These are phyloP conservation scores for Hydrotaea cyrtoneurina DNA, from an alignment of 2,888 invertebrate species.

Conservation along the genomic window DNA sequence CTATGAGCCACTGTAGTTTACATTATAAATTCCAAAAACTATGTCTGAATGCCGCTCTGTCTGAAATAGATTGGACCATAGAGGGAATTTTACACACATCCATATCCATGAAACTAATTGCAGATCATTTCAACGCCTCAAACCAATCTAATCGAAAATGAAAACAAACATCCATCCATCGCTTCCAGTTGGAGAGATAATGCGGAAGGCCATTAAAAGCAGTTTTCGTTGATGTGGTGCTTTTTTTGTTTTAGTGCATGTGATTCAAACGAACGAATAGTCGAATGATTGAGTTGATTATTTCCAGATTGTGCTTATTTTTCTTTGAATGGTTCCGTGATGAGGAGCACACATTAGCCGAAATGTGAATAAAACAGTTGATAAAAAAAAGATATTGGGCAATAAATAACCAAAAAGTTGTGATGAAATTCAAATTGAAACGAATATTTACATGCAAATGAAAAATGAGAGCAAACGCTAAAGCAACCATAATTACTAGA, in stretches of 20 bases:
- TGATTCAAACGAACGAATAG: background rate
- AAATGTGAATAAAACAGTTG: background rate
- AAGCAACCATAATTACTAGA: too few relatives aligned
- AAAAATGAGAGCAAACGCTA: too few relatives aligned
- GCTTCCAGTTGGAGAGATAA: background rate
- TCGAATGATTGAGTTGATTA: background rate
- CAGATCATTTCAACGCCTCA: conserved; percentile 51
- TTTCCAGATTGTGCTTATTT: conserved; percentile 33
- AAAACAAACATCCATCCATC: conserved; percentile 19
- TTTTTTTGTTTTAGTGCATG: conserved; percentile 22
- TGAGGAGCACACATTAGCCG: background rate
- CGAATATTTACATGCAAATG: too few relatives aligned
- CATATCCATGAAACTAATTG: conserved; percentile 12
- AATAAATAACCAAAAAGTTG: background rate
- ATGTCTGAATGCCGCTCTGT: too few relatives aligned
- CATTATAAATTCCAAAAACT: too few relatives aligned
- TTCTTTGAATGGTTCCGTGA: background rate
- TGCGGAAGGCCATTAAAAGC: conserved; percentile 51
- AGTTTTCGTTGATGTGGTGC: conserved; percentile 40
- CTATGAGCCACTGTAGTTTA: too few relatives aligned
- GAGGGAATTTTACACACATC: background rate
- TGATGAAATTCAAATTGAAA: conserved; percentile 24
- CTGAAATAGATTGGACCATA: too few relatives aligned
- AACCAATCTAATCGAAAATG: conserved; percentile 17
- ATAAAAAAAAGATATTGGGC: background rate